Evolutionary conservation across 2,888 invertebrate species (phyloP).

Genomic region (Aquatica leii): DNA sequence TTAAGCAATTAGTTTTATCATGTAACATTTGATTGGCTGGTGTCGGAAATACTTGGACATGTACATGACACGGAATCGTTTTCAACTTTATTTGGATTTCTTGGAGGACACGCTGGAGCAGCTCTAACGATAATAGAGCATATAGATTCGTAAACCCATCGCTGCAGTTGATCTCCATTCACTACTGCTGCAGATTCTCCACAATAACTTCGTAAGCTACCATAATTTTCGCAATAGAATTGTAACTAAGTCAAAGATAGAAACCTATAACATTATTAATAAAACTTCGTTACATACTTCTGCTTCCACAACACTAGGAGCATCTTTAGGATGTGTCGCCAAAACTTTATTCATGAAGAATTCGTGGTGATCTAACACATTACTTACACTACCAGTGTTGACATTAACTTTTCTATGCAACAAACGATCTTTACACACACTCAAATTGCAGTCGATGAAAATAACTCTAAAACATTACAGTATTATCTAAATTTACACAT

Average conservation of each 20-base stretch:
- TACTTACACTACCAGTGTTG: constrained; percentile 51
- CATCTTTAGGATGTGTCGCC: constrained; percentile 55
- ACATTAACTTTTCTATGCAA: constrained; percentile 49
- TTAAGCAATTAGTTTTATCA: too few relatives aligned
- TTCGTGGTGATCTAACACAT: constrained; percentile 43
- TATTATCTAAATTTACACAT: neutral
- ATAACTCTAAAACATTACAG: constrained; percentile 48
- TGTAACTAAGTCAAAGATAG: constrained; percentile 45
- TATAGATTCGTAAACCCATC: constrained; percentile 53
- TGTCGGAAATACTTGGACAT: too few relatives aligned
- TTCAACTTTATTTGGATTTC: constrained; percentile 43
- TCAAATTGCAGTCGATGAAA: constrained; percentile 57
- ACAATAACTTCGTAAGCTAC: constrained; percentile 56
- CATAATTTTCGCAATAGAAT: constrained; percentile 58
- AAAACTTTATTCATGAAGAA: constrained; percentile 43
- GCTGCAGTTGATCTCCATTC: constrained; percentile 55
- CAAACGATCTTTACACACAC: constrained; percentile 54
- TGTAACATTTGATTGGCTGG: too few relatives aligned
- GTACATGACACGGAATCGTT: constrained; percentile 4
- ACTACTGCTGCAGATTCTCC: constrained; percentile 53
- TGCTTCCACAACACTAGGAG: constrained; percentile 50
- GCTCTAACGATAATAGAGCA: constrained; percentile 49
- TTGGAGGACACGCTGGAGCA: constrained; percentile 43
- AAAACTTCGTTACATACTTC: constrained; percentile 51
- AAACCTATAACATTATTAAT: neutral